Conservation (phyloP, 2,113 vertebrate genomes). For the Pelodiscus sinensis region DNA sequence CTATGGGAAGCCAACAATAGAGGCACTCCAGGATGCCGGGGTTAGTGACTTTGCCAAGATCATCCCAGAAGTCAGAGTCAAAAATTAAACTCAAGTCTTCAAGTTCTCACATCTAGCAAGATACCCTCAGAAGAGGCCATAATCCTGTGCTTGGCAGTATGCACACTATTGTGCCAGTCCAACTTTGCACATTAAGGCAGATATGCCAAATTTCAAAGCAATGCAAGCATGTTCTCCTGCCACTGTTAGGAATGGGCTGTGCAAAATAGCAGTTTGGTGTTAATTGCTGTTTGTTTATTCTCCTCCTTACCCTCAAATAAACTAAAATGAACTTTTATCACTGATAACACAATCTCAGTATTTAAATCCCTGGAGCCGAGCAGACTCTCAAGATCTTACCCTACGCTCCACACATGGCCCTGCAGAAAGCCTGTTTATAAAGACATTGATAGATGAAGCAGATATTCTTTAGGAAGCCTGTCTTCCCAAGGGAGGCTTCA, state of each 20-base stretch:
- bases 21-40: neutral
- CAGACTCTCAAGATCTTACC: constrained; percentile 44
- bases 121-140: neutral
- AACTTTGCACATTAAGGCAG: neutral
- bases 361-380: constrained; percentile 51
- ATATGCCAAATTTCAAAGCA: neutral
- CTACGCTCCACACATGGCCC: constrained; percentile 29
- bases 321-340: constrained; percentile 53
- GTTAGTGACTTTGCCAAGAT: neutral
- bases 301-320: constrained; percentile 44
- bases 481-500: constrained; percentile 40
- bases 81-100: rapidly evolving
- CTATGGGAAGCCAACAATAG: rapidly evolving
- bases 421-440: constrained; percentile 36
- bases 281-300: constrained; percentile 60
- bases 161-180: neutral
- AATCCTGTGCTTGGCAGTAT: neutral
- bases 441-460: constrained; percentile 34
- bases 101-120: neutral
- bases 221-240: neutral
- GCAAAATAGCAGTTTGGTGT: constrained; percentile 31
- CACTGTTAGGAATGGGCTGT: neutral
- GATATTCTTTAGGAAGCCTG: constrained; percentile 24
- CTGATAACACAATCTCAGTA: constrained; percentile 48
- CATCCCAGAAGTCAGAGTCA: neutral